phyloP scores from a whole-genome alignment of 2,888 invertebrate species.

The Tribolium freemani region DNA sequence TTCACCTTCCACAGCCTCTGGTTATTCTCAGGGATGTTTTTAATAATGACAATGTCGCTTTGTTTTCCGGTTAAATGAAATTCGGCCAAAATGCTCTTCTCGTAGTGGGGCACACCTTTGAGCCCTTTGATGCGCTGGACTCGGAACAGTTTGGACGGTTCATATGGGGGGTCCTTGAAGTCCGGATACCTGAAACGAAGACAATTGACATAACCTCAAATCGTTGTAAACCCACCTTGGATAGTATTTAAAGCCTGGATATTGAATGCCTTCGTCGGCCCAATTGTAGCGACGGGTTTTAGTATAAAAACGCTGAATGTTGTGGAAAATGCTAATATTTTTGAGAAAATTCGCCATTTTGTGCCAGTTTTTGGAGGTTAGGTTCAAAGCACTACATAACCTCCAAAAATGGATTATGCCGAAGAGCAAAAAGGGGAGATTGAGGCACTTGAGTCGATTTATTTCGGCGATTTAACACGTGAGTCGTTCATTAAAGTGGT shows the following conservation, averaged over 20 bases:
- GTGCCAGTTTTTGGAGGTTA: neutral
- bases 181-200: conserved; percentile 70
- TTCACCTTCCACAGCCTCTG: conserved; percentile 84
- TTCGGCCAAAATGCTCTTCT: conserved; percentile 76
- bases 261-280: conserved; percentile 69
- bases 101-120: conserved; percentile 80
- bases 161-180: conserved; percentile 81
- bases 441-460: conserved; percentile 95
- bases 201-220: conserved; percentile 1
- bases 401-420: conserved; percentile 80
- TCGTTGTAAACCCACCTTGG: conserved; percentile 71
- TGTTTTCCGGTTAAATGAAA: conserved; percentile 78
- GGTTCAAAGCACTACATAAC: neutral
- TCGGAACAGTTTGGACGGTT: conserved; percentile 84
- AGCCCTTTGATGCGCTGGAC: conserved; percentile 80
- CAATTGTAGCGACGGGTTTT: conserved; percentile 51
- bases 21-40: conserved; percentile 88
- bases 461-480: conserved; percentile 93
- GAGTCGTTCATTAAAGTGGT: conserved; percentile 55
- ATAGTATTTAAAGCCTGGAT: conserved; percentile 76
- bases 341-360: conserved; percentile 39
- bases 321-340: neutral
- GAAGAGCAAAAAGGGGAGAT: conserved; percentile 94
- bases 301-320: neutral
- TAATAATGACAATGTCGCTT: conserved; percentile 67